phyloP scores from a whole-genome alignment of 2,113 vertebrate genomes.

The Stegastes partitus region DNA sequence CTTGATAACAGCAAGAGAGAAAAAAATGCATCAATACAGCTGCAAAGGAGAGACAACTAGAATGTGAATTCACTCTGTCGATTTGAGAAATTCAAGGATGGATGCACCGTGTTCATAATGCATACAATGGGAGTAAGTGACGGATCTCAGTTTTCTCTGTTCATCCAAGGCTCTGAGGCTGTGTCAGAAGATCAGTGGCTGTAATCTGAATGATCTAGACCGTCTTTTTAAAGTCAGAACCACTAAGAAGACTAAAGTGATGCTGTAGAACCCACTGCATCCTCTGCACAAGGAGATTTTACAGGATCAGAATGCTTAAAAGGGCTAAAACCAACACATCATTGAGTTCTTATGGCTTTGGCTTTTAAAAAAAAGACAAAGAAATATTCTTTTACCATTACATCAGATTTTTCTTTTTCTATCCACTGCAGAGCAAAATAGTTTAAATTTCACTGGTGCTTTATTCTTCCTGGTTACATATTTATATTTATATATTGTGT shows the following conservation, averaged over 20 bases:
- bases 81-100: background rate
- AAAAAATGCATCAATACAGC: constrained; percentile 23
- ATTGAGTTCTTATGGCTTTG: no score
- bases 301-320: background rate
- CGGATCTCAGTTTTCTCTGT: constrained; percentile 16
- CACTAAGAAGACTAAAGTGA: background rate
- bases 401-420: no score
- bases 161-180: background rate
- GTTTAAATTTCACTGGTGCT: no score
- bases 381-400: no score
- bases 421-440: no score
- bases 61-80: constrained; percentile 17
- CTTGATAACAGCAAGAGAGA: constrained; percentile 22
- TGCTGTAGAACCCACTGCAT: background rate
- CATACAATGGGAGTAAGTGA: constrained; percentile 13
- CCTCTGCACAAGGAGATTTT: background rate
- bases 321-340: background rate
- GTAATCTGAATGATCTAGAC: background rate
- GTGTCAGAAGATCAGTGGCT: background rate
- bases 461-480: no score
- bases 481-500: no score
- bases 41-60: constrained; percentile 9
- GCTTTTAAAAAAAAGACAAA: no score
- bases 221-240: background rate
- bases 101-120: constrained; percentile 11